Conservation (phyloP, 92 coral and sea anemone species). For the Phenganax marumi region DNA sequence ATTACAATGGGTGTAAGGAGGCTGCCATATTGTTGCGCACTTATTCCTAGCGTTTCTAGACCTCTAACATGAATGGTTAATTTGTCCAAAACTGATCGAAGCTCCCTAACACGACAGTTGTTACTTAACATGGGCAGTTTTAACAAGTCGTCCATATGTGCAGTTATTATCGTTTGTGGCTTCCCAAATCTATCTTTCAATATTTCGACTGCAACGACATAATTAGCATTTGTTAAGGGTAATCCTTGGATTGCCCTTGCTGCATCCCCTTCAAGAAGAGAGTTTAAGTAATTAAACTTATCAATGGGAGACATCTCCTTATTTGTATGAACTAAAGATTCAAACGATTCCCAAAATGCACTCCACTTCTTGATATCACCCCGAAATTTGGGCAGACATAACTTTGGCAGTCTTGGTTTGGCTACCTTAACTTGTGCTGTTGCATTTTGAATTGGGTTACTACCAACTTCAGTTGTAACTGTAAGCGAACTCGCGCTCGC, state of each 20-base stretch:
- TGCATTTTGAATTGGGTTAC: not conserved
- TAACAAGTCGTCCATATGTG: slow-evolving; percentile 15
- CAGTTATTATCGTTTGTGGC: not conserved
- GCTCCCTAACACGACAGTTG: not conserved
- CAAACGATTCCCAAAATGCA: slow-evolving; percentile 25
- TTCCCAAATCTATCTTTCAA: slow-evolving; percentile 7
- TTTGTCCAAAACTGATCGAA: not conserved
- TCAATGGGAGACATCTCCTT: slow-evolving; percentile 17
- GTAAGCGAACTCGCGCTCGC: not conserved
- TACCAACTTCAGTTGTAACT: not conserved
- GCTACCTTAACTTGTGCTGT: not conserved
- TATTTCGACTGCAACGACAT: not conserved
- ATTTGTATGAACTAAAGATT: not conserved
- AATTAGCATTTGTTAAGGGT: slow-evolving; percentile 21
- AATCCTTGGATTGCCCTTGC: slow-evolving; percentile 24
- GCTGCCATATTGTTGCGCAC: slow-evolving; percentile 18
- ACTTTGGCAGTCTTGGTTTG: slow-evolving; percentile 11
- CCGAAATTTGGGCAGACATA: slow-evolving; percentile 1
- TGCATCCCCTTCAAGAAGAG: slow-evolving; percentile 16
- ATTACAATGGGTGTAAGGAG: slow-evolving; percentile 14
- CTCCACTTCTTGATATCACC: slow-evolving; percentile 16
- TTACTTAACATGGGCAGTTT: not conserved
- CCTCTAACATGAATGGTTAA: slow-evolving; percentile 14
- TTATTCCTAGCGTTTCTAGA: slow-evolving; percentile 23
- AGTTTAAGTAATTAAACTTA: slow-evolving; percentile 7